Base-by-base conservation (phyloP, 2,113 vertebrate genomes). In the Archocentrus centrarchus region DNA sequence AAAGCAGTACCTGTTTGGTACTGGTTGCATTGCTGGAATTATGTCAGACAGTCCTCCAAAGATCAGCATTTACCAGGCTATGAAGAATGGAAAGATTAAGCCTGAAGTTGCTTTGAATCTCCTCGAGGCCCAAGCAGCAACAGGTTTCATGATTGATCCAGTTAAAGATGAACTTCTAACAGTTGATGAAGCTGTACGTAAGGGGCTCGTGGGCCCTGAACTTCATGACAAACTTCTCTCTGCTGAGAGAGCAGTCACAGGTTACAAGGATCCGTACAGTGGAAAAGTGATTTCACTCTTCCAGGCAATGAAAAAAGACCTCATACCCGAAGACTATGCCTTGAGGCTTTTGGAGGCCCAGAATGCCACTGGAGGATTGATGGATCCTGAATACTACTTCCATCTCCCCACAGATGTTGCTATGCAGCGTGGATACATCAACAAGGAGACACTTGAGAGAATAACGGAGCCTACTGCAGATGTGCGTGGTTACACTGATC, bases 121-220 rank as follows among this genome's bases (percentile, higher is more conserved):
- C n/a, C 93, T 99, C 47, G 98, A 99, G 86, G 98, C 98, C 1
- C 98, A 99, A 93, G 98, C 98, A 1, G 98, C 98, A 87, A 99
- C 98, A 0, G 98, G 98, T 61, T 99, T 99, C 93, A 95, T 99
- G 77, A 93, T 97, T 0, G 98, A 99, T 85, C 98, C 98, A 0
- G 81, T 92, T 0, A 98, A 96, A 94, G 97, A 97, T 0, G 96
- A 99, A 86, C 96, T 97, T 86, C 87, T 99, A 44, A 98, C 98
- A 0, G 98, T 99, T 0, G 98, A 99, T 0, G 98, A 99, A 83
- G 98, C 98, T 0, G 98, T 99, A n/a, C 95, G 97, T 75, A 98
- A 98, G 59, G 97, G 97, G 0, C 88, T 99, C 4, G 98, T 99
- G 39, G 98, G 98, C 32, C 98, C 98, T 0, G 98, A 99, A 83